Base-by-base conservation (phyloP, 2,797 vertebrate genomes). In the Acridotheres tristis region DNA sequence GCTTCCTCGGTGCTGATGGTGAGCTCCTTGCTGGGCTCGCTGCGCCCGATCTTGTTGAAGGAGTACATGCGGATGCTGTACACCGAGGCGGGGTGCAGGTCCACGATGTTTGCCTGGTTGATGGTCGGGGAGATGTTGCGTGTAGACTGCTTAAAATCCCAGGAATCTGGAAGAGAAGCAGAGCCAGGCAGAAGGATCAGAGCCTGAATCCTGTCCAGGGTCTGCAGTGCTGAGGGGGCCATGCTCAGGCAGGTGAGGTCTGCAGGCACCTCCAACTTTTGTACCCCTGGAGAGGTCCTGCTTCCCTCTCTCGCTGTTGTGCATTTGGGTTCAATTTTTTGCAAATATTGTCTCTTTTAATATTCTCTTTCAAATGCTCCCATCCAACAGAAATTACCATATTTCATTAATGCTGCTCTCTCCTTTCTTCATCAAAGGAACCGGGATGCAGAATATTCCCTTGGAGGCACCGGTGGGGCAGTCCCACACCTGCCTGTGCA, bases 31-130 rank as follows among this genome's bases (percentile, higher is more conserved):
- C 99, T 99, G 5, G 99, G 98, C 95, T 99, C 99, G 3, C 99
- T 99, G 92, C 99, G 99, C 50, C 99, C 99, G 5, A 99, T 99
- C 85, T 99, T 98, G 93, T 99, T 99, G 98, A 99, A 99, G 69
- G 99, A 99, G 95, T 99, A 99, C 99, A 99, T 99, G 96, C 99
- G 99, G 93, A 99, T 99, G 97, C 99, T 99, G 98, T 99, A 99
- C 43, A 99, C 99, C 0, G 99, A 99, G 7, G 99, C 99, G 0
- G 99, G 99, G 96, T 99, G 99, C 53, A 99, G 98, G 97, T 99
- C 99, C 92, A 99, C 99, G 2, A 99, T 99, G 97, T 99, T 99
- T 6, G 99, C 99, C 97, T 99, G 99, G 97, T 99, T 99, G 97
- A 99, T 99, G 96, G 98, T 99, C 1, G 99, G 99, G 51, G 99